phyloP scores from a whole-genome alignment of 2,113 vertebrate genomes.

The Azemiops feae region DNA sequence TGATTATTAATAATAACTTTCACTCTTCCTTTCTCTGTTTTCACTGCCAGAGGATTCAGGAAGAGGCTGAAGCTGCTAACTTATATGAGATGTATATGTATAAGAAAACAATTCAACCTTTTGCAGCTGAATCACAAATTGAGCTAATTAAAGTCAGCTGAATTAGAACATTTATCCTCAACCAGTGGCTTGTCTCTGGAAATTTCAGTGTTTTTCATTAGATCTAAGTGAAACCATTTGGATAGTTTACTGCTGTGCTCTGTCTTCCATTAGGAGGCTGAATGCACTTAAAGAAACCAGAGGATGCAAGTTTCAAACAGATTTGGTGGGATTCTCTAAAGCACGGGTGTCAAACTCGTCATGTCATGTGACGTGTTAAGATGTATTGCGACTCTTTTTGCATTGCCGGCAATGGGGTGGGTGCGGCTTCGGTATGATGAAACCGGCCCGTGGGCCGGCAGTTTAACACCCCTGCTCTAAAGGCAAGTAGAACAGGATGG shows the following conservation, averaged over 20 bases:
- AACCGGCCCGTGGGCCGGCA: no score
- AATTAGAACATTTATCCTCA: constrained; percentile 26
- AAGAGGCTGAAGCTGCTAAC: constrained; percentile 22
- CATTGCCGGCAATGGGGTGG: no score
- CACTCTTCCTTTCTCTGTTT: not conserved
- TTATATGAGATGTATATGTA: not conserved
- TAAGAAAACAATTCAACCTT: constrained; percentile 10
- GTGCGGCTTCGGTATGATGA: no score
- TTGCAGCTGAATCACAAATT: constrained; percentile 10
- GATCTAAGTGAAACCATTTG: constrained; percentile 18
- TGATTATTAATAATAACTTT: constrained; percentile 48
- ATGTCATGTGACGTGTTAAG: no score
- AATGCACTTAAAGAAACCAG: constrained; percentile 15
- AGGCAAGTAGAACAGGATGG: not conserved
- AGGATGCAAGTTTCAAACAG: not conserved
- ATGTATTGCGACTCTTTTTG: no score
- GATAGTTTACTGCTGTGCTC: constrained; percentile 2
- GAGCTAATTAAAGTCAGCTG: constrained; percentile 30
- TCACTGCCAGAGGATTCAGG: constrained; percentile 15
- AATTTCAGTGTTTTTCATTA: constrained; percentile 35
- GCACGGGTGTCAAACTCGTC: no score
- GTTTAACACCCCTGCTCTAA: not conserved
- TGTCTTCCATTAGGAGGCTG: not conserved
- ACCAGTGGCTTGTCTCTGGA: constrained; percentile 8
- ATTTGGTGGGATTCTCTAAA: not conserved